phyloP scores from a whole-genome alignment of 2,113 vertebrate genomes.

The Hypocryptadius cinnamomeus region DNA sequence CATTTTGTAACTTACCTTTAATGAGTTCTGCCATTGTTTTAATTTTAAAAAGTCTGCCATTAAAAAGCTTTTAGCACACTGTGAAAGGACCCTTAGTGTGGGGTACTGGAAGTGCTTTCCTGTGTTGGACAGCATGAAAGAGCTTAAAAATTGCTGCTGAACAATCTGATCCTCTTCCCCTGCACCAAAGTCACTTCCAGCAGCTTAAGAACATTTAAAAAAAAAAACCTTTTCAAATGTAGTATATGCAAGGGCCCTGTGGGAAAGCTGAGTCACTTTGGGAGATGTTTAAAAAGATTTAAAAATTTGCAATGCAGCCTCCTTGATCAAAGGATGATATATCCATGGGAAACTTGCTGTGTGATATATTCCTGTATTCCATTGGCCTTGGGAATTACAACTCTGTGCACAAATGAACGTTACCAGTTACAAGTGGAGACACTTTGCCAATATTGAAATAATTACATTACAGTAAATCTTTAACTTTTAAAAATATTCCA shows the following conservation, averaged over 20 bases:
- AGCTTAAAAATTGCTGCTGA: background rate
- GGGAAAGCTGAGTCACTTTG: background rate
- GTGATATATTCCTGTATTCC: background rate
- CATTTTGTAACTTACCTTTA: slow-evolving; percentile 13
- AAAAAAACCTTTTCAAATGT: background rate
- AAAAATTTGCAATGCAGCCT: background rate
- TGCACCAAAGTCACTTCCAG: background rate
- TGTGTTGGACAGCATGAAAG: background rate
- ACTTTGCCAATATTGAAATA: slow-evolving; percentile 27
- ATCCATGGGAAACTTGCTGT: background rate
- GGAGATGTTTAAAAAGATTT: background rate
- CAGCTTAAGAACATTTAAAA: background rate
- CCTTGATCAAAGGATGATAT: background rate
- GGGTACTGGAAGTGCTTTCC: background rate
- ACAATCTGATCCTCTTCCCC: background rate
- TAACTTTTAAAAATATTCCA: slow-evolving; percentile 13
- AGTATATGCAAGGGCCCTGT: background rate
- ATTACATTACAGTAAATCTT: slow-evolving; percentile 36
- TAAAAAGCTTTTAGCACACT: background rate
- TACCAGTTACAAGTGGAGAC: background rate
- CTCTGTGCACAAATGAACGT: background rate
- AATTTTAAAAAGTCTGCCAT: background rate
- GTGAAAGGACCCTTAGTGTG: background rate
- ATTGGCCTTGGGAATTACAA: background rate
- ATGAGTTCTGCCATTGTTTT: slow-evolving; percentile 34